Evolutionary conservation across 2,113 vertebrate genomes (phyloP).

Genomic region (Channa argus): DNA sequence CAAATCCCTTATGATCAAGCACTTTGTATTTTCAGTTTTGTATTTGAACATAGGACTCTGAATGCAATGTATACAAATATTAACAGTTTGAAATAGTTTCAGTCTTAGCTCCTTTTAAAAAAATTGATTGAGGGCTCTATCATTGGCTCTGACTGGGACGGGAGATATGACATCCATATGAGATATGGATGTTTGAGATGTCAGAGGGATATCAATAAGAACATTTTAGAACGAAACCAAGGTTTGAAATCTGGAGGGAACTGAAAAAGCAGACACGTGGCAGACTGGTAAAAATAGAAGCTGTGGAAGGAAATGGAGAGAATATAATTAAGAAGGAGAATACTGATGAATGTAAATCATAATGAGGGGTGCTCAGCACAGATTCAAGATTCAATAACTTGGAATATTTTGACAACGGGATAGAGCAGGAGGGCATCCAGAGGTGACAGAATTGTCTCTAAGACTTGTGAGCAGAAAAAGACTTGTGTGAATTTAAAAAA

Average conservation of each 20-base stretch:
- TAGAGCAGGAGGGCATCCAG: neutral
- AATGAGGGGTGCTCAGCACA: neutral
- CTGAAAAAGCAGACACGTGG: slow-evolving; percentile 11
- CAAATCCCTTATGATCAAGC: too few species aligned
- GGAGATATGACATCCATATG: too few species aligned
- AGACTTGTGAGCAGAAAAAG: slow-evolving; percentile 5
- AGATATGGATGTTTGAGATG: too few species aligned
- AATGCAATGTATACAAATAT: too few species aligned
- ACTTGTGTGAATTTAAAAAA: slow-evolving; percentile 7
- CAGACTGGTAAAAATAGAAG: slow-evolving; percentile 11
- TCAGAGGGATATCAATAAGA: slow-evolving; percentile 12
- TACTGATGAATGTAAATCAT: neutral
- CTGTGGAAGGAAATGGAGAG: neutral
- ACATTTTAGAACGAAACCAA: neutral
- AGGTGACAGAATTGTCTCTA: slow-evolving; percentile 3
- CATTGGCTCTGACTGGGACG: neutral
- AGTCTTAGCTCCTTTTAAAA: too few species aligned
- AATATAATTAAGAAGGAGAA: neutral
- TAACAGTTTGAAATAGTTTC: too few species aligned
- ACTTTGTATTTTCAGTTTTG: too few species aligned
- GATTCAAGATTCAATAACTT: neutral
- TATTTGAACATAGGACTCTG: too few species aligned
- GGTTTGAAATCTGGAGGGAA: neutral
- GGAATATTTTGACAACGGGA: neutral
- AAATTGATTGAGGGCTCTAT: neutral